phyloP scores from a whole-genome alignment of 2,113 vertebrate genomes.

The Oreochromis tanganicae region DNA sequence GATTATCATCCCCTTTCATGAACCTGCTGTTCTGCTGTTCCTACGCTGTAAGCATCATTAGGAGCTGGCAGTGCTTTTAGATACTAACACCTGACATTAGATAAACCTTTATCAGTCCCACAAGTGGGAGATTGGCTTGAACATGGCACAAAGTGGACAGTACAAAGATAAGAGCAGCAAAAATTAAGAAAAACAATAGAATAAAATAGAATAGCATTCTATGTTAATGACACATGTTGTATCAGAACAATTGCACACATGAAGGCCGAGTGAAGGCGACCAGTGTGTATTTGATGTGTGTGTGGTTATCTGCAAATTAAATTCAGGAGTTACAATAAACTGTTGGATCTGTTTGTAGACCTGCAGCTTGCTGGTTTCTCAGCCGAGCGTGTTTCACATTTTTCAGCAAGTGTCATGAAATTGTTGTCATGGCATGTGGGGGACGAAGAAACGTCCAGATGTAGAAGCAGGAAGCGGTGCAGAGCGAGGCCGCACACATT shows the following conservation, averaged over 20 bases:
- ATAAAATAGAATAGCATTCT: background rate
- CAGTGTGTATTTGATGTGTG: background rate
- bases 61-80: background rate
- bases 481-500: fast-evolving
- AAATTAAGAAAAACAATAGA: background rate
- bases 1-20: background rate
- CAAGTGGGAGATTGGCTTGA: background rate
- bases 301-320: background rate
- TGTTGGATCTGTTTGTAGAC: background rate
- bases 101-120: background rate
- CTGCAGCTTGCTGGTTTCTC: background rate
- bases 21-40: background rate
- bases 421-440: fast-evolving
- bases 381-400: background rate
- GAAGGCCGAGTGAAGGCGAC: background rate
- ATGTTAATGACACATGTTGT: background rate
- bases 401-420: background rate
- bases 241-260: background rate
- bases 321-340: background rate
- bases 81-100: background rate
- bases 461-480: background rate
- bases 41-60: background rate
- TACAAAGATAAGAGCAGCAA: background rate
- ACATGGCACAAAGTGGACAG: background rate
- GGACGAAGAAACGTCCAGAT: background rate